Percentiles rank a stretch among this genome's conserved stretches.
These are phyloP conservation scores for cattle (Bos taurus) DNA, from an alignment of 2,113 vertebrate genomes.

Conservation along the genomic window DNA sequence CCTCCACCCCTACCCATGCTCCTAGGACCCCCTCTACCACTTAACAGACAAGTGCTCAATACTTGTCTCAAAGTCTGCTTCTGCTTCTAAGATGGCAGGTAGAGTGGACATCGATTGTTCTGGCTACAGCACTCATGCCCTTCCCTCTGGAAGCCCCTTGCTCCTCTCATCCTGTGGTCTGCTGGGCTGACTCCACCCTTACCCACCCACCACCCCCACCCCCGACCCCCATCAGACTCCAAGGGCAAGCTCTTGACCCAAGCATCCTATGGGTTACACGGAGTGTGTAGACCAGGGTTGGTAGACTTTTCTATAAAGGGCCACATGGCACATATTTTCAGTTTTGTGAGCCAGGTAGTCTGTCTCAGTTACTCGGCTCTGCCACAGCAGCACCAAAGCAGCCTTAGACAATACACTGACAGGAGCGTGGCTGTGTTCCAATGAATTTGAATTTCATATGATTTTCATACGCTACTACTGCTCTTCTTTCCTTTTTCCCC, in stretches of 20 bases:
- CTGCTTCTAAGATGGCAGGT: neutral
- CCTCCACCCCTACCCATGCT: neutral
- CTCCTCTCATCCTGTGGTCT: neutral
- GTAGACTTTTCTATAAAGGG: neutral
- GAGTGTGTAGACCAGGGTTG: neutral
- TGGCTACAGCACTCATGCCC: neutral
- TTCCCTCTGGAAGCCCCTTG: neutral
- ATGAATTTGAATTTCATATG: neutral
- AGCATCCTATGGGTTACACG: neutral
- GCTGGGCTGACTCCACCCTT: neutral
- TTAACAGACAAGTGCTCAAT: neutral
- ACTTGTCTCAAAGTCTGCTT: neutral
- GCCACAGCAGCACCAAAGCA: no score
- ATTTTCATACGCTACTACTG: neutral
- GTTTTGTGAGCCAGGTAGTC: rapidly evolving
- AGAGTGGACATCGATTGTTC: neutral
- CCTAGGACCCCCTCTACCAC: neutral
- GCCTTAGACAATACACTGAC: neutral
- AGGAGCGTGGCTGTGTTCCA: neutral
- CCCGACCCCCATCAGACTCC: rapidly evolving
- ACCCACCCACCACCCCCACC: rapidly evolving
- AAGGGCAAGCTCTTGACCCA: neutral
- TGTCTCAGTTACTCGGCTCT: neutral
- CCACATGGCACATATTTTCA: neutral
- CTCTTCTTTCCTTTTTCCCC: neutral